Conservation (phyloP, 2,888 invertebrate species). For the Camptogramma bilineatum region DNA sequence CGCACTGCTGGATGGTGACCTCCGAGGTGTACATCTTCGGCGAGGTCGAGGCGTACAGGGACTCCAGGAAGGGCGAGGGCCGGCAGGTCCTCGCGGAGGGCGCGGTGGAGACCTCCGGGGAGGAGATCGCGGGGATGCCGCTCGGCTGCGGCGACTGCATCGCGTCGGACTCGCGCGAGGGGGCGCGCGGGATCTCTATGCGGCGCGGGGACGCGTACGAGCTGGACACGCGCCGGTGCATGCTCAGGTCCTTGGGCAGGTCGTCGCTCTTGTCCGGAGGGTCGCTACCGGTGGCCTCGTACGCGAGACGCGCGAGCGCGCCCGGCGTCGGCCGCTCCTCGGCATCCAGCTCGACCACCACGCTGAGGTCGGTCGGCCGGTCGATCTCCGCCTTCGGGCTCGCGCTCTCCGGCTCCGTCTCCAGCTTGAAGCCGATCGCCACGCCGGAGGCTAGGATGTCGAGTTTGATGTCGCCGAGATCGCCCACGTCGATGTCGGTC, state of each 20-base stretch:
- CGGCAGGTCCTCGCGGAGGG: slow-evolving; percentile 72
- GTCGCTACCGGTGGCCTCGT: slow-evolving; percentile 12
- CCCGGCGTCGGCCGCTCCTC: slow-evolving; percentile 11
- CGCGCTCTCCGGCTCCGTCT: not conserved
- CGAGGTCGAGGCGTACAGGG: slow-evolving; percentile 86
- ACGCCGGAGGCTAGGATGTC: slow-evolving; percentile 17
- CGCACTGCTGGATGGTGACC: slow-evolving; percentile 86
- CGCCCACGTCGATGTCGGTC: not conserved
- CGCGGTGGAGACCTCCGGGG: slow-evolving; percentile 87
- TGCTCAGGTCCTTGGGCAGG: slow-evolving; percentile 86
- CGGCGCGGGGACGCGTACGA: slow-evolving; percentile 78
- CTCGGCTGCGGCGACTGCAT: slow-evolving; percentile 91
- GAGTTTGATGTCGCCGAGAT: slow-evolving; percentile 23
- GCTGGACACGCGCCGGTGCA: slow-evolving; percentile 81
- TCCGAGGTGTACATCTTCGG: slow-evolving; percentile 86
- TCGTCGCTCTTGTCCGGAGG: slow-evolving; percentile 76
- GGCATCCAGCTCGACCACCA: slow-evolving; percentile 15
- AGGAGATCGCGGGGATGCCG: slow-evolving; percentile 89
- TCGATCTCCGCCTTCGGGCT: slow-evolving; percentile 11
- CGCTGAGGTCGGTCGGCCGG: slow-evolving; percentile 25
- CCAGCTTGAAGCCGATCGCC: slow-evolving; percentile 20
- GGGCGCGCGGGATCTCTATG: slow-evolving; percentile 84
- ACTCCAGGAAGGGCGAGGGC: slow-evolving; percentile 86
- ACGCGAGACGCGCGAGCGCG: not conserved
- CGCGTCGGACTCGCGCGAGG: slow-evolving; percentile 89